Evolutionary conservation across 1,140 invertebrate genomes (phyloP).

Genomic region (Cotesia glomerata): DNA sequence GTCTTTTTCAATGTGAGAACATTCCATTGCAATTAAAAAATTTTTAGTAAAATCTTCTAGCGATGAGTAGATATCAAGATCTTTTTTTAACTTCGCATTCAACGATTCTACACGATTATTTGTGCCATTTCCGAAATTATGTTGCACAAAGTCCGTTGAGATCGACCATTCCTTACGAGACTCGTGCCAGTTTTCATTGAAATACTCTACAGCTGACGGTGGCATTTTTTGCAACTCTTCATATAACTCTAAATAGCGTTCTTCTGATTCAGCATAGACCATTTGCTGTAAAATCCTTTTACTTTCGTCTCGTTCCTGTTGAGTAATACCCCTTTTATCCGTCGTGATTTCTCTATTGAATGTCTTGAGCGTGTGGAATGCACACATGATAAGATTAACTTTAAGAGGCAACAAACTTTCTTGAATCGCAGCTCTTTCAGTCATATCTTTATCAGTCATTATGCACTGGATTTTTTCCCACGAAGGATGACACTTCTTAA

Average conservation of each 20-base stretch:
- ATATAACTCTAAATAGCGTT: conserved; percentile 16
- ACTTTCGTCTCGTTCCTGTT: conserved; percentile 12
- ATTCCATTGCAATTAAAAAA: conserved; percentile 1
- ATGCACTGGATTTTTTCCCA: conserved; percentile 15
- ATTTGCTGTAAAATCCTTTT: conserved; percentile 21
- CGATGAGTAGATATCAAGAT: neutral
- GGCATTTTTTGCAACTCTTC: neutral
- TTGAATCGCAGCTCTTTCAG: conserved; percentile 16
- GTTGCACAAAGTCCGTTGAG: conserved; percentile 2
- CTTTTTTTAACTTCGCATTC: conserved; percentile 23
- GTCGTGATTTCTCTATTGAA: conserved; percentile 27
- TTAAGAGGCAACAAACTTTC: conserved; percentile 5
- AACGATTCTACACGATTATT: conserved; percentile 27
- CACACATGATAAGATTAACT: conserved; percentile 3
- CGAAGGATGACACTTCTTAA: neutral
- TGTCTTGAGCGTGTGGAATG: neutral
- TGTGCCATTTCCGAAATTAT: conserved; percentile 21
- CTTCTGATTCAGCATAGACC: conserved; percentile 22
- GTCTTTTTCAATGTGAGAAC: conserved; percentile 4
- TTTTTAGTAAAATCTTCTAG: neutral
- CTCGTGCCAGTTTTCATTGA: conserved; percentile 17
- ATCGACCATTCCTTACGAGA: conserved; percentile 21
- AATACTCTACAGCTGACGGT: conserved; percentile 9
- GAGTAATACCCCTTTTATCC: conserved; percentile 20
- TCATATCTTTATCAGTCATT: conserved; percentile 29